Base-by-base conservation (phyloP, 2,888 invertebrate genomes). In the Strigamia transsilvanica region DNA sequence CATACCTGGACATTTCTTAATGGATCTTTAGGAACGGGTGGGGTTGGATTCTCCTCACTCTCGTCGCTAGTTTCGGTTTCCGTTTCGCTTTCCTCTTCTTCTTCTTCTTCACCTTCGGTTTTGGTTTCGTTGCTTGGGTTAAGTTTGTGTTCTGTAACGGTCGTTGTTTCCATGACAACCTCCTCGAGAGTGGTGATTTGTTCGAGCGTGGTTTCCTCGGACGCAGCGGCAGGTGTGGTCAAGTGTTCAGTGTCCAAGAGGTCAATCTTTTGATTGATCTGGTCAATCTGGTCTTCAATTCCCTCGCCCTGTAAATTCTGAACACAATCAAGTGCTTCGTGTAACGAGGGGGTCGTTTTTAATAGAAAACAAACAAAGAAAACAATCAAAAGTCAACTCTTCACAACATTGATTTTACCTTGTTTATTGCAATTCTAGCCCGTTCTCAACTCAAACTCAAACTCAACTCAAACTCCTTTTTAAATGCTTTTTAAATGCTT, bases 1-100 rank as follows among this genome's bases (percentile, higher is more conserved):
- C 80, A 80, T 80, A 80, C 80, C 80, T 80, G 80, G 18, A 80
- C 80, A 61, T 80, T 80, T 51, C 51, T 61, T 18, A 42, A 32
- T 23, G 56, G 80, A 61, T 61, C 34, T 23, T 51, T 51, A 23
- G 56, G 80, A 56, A 27, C 27, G 7, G 51, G 80, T 23, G 34
- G 80, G 38, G 80, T 46, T 56, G 80, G 78, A 38, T 78, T 32
- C 0, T 78, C 78, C 6, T 78, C 78, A 78, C 78, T 78, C 13
- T 78, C 78, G 9, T 78, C 80, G 9, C 46, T 79, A 27, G 18
- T 79, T 38, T 38, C 38, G 38, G 4, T 34, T 38, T 27, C 34
- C 1, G 21, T 46, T 27, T 80, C 61, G 7, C 41, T 56, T 32
- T 61, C 51, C 61, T 61, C 61, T 21, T 80, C 80, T 21, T 80